Conservation (phyloP, 2,113 vertebrate genomes). For the Oplegnathus fasciatus region DNA sequence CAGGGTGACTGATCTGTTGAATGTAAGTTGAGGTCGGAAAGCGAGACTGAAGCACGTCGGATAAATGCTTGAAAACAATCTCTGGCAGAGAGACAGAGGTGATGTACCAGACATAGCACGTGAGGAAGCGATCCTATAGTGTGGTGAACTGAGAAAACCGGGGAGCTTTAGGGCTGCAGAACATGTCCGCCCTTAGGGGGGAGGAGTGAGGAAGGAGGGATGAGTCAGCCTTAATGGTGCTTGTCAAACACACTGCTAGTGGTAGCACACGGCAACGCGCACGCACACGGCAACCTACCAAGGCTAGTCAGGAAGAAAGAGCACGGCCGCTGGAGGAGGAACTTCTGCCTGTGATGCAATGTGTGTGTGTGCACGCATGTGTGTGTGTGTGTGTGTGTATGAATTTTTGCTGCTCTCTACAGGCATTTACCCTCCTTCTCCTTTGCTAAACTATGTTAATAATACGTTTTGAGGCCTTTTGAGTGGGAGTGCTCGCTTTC, state of each 20-base stretch:
- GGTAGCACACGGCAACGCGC: constrained; percentile 30
- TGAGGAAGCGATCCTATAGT: constrained; percentile 28
- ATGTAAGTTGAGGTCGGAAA: constrained; percentile 47
- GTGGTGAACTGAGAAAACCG: constrained; percentile 31
- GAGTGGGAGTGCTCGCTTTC: constrained; percentile 72
- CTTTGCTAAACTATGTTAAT: constrained; percentile 79
- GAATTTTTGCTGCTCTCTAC: constrained; percentile 52
- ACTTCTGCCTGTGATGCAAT: constrained; percentile 64
- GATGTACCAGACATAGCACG: background rate
- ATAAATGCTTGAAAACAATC: constrained; percentile 19
- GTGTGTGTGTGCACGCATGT: constrained; percentile 16
- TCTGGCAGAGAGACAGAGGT: background rate
- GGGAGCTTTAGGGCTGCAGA: constrained; percentile 54
- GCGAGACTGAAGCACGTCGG: background rate
- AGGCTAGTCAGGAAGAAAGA: constrained; percentile 47
- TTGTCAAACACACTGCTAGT: constrained; percentile 58
- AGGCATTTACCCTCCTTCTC: constrained; percentile 62
- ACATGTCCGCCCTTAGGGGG: constrained; percentile 61
- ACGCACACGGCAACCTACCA: constrained; percentile 21
- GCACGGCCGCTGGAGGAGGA: constrained; percentile 23
- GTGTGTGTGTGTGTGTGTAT: background rate
- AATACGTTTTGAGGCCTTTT: constrained; percentile 65
- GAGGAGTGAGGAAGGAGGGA: constrained; percentile 58
- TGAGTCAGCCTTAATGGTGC: constrained; percentile 72
- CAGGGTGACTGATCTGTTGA: constrained; percentile 40